Evolutionary conservation across 2,113 vertebrate species (phyloP), one percentile per base, ranked within the genome.

Genomic region (Syngnathoides biaculeatus): DNA sequence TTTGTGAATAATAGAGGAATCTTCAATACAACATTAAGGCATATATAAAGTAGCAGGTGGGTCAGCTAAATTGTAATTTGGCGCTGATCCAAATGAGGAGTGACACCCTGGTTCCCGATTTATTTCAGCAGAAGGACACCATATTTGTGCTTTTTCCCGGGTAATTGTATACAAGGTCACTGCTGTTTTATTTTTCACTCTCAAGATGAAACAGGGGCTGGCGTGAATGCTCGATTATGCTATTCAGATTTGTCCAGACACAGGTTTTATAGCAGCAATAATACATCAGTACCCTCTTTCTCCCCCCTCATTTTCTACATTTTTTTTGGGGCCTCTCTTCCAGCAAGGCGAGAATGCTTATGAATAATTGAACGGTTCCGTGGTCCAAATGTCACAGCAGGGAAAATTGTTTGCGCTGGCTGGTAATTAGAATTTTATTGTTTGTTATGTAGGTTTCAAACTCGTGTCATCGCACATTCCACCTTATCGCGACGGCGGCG

Each of bases 321-420:
- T 75, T 84, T 82, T 72, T 74, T 69, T 64, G 67, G 39, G 10
- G 20, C 38, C n/a, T 57, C 24, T 67, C 64, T 56, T 47, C 55
- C 65, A 74, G 9, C 15, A 62, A 83, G 74, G 71, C 77, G 42
- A 78, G 84, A 87, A 80, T 67, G 75, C 61, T 73, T 62, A 91
- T 91, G 89, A 90, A 92, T 92, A 91, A 91, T 92, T 92, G 88
- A 92, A 88, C 86, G 87, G 88, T 86, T 79, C 84, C 40, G 48
- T 71, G 66, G 88, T 88, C 86, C 87, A 93, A 93, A 93, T 93
- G 90, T 92, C 90, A 91, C 86, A 89, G 88, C 68, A 75, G 79
- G 85, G 84, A 76, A 90, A 92, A 88, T 85, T 84, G 86, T 92
- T 90, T 89, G 82, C 77, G 55, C 75, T 86, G 78, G 78, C 79